Evolutionary conservation across 1,140 invertebrate genomes (phyloP), one percentile per base, ranked within the genome.

Genomic region (Oedothorax gibbosus): DNA sequence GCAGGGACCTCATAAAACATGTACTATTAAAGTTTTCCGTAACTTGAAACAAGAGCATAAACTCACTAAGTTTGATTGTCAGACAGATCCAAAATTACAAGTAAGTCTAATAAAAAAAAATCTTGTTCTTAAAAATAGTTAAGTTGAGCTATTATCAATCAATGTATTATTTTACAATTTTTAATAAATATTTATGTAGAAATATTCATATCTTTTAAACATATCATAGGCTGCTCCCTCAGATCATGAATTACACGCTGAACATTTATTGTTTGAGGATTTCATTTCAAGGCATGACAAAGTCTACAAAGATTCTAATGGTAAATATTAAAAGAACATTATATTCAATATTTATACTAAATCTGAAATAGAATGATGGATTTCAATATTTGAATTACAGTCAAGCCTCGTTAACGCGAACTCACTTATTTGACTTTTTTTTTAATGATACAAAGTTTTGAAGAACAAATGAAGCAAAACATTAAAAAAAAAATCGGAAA

Each of bases 241-340:
- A 56, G 76, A 66, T 84, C 60, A 84, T 15, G 72, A 77, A 54
- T 49, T 77, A 21, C 49, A 71, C 69, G 83, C 75, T 71, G 83
- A 86, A 18, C 21, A 75, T 68, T 21, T 62, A 14, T 35, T 86
- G 14, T 86, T 86, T 75, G 62, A 86, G 18, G 77, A 86, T 53
- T 86, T 86, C 65, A 50, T 86, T 60, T 50, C 69, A 8, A 72
- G 66, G 54, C 75, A 86, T 51, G 69, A 53, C 0, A 86, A 80
- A 68, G 51, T 50, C n/a, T 86, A 86, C 15, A 35, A 73, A 20
- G 77, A 80, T 75, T 60, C 65, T n/a, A 21, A 65, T 20, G 85
- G 85, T 86, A 84, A 15, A 60, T 18, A 7, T 53, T 69, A 35
- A 35, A 35, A 2, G 35, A 35, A 35, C n/a, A n/a, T 35, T 35